Evolutionary conservation across 2,113 vertebrate genomes (phyloP), one percentile per base, ranked within the genome.

Genomic region (Microtus ochrogaster): DNA sequence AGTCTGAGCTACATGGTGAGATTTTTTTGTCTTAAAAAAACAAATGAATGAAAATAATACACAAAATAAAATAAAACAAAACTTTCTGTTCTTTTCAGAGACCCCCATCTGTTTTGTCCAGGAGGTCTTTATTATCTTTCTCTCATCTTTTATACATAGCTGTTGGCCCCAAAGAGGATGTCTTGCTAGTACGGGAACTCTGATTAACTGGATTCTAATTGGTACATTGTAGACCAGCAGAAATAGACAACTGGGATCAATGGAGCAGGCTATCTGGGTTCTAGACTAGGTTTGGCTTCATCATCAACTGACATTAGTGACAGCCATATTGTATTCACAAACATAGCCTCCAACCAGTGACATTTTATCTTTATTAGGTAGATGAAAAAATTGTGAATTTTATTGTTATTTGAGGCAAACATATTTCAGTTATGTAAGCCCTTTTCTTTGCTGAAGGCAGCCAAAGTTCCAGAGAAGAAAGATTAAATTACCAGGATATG

Each of bases 401-500:
- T 0, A 21, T 94, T 93, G 82, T 95, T 93, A 88, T 84, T 39
- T 84, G 44, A 95, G 49, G 88, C 79, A 97, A 91, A 90, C 93
- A 55, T 96, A 93, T 94, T 93, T 97, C 73, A 91, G 76, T 96
- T 96, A 94, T 85, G 8, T 88, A 97, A 96, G 65, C 13, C 79
- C 26, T 90, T 93, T 97, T 94, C 55, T 96, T 97, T 95, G 96
- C 96, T 90, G 83, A 84, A 90, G 79, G 94, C 84, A 95, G 81
- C 88, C 58, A 72, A 44, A 90, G 65, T 91, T 61, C 65, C 24
- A 81, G 72, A 96, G 95, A 94, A 63, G 55, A 55, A 93, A 95
- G 76, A 97, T 89, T 68, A 89, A 96, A 93, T 98, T 92, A 94
- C 49, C 83, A 28, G 72, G 55, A 85, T 91, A 92, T 90, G 63